phyloP scores from a whole-genome alignment of 2,113 vertebrate species.

The Stictonetta naevosa region DNA sequence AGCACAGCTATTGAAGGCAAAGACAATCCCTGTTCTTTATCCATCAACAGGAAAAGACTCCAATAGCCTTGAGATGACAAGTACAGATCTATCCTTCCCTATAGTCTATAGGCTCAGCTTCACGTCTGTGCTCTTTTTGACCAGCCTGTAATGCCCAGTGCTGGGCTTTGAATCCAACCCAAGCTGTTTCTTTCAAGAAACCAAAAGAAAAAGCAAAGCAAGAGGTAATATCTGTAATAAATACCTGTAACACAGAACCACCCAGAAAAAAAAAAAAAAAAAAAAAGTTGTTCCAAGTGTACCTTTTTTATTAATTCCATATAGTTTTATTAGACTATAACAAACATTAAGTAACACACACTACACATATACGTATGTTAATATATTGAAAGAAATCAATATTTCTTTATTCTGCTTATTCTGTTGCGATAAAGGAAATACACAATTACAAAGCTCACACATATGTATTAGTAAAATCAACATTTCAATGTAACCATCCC shows the following conservation, averaged over 20 bases:
- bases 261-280: not conserved
- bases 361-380: not conserved
- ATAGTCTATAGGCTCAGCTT: not conserved
- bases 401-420: not conserved
- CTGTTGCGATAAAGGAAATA: slow-evolving; percentile 11
- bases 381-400: slow-evolving; percentile 19
- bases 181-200: not conserved
- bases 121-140: not conserved
- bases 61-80: not conserved
- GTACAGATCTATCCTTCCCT: not conserved
- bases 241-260: not conserved
- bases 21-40: slow-evolving; percentile 16
- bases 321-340: slow-evolving; percentile 42
- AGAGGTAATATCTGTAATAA: not conserved
- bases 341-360: slow-evolving; percentile 25
- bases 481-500: not conserved
- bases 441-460: slow-evolving; percentile 50
- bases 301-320: slow-evolving; percentile 46
- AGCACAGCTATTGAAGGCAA: not conserved
- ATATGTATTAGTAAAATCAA: slow-evolving; percentile 30
- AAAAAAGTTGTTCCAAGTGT: not conserved
- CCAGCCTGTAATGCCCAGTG: not conserved
- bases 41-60: not conserved
- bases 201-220: not conserved
- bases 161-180: not conserved